Evolutionary conservation across 2,113 vertebrate genomes (phyloP).

Genomic region (Aythya baeri): DNA sequence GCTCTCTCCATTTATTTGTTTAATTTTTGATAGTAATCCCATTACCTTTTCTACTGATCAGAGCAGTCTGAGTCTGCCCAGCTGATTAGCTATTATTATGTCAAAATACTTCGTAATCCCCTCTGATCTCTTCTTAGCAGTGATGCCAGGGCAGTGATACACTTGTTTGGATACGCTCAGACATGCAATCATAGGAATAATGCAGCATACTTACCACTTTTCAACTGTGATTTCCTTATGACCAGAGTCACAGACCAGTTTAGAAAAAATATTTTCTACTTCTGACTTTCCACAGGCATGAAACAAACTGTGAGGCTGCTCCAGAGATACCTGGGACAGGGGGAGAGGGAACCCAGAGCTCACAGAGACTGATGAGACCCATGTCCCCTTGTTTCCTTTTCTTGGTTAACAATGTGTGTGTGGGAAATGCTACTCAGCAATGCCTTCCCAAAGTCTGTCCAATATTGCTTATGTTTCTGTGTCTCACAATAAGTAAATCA

Average conservation of each 20-base stretch:
- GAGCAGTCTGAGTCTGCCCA: constrained; percentile 35
- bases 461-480: neutral
- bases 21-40: neutral
- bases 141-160: neutral
- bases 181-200: neutral
- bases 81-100: constrained; percentile 59
- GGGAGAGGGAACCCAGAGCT: neutral
- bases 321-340: neutral
- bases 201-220: neutral
- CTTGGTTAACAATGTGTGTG: accelerated
- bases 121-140: constrained; percentile 52
- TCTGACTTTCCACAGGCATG: neutral
- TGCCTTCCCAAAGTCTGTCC: neutral
- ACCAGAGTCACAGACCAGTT: neutral
- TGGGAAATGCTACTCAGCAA: neutral
- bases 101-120: constrained; percentile 57
- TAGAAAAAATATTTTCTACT: neutral
- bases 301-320: neutral
- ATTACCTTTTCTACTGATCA: constrained; percentile 49
- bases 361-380: no score
- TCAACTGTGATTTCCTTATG: neutral
- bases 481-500: neutral
- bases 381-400: neutral
- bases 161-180: neutral
- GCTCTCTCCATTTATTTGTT: neutral